These are phyloP conservation scores for Helleia helle DNA, from an alignment of 2,888 invertebrate species.

Conservation along the genomic window DNA sequence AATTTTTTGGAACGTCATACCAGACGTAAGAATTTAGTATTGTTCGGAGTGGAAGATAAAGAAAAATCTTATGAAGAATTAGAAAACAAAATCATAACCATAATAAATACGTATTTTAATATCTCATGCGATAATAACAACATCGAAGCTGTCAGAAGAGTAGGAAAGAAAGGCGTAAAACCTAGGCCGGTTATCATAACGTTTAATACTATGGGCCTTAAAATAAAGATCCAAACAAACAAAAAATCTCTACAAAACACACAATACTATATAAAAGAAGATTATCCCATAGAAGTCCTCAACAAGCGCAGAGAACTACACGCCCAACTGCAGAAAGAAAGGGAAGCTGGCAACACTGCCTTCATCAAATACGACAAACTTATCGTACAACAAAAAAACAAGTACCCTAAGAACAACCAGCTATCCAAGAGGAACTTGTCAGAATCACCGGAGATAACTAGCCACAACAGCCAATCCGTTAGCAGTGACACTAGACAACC, in stretches of 20 bases:
- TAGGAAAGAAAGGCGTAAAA: constrained; percentile 14
- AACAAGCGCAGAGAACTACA: constrained; percentile 7
- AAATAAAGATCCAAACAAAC: constrained; percentile 11
- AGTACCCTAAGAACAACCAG: background rate
- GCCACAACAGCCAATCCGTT: background rate
- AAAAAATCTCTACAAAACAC: background rate
- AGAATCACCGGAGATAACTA: constrained; percentile 2
- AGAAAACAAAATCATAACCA: constrained; percentile 26
- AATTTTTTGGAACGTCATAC: too few relatives aligned
- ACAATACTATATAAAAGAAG: too few relatives aligned
- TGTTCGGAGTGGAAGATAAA: constrained; percentile 18
- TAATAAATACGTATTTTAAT: constrained; percentile 20
- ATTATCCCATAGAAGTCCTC: constrained; percentile 7
- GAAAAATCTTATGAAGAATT: constrained; percentile 20
- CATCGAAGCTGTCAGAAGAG: constrained; percentile 13
- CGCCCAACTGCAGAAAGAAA: constrained; percentile 9
- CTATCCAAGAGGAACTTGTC: constrained; percentile 13
- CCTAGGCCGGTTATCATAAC: constrained; percentile 13
- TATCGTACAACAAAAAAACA: background rate
- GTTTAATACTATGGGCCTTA: constrained; percentile 9
- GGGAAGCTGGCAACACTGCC: constrained; percentile 6
- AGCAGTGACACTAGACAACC: constrained; percentile 9
- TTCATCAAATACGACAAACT: constrained; percentile 14
- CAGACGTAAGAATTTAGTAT: constrained; percentile 10
- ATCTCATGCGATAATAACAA: constrained; percentile 13